Evolutionary conservation across 1,140 invertebrate species (phyloP), one percentile per base, ranked within the genome.

Genomic region (Monochamus saltuarius): DNA sequence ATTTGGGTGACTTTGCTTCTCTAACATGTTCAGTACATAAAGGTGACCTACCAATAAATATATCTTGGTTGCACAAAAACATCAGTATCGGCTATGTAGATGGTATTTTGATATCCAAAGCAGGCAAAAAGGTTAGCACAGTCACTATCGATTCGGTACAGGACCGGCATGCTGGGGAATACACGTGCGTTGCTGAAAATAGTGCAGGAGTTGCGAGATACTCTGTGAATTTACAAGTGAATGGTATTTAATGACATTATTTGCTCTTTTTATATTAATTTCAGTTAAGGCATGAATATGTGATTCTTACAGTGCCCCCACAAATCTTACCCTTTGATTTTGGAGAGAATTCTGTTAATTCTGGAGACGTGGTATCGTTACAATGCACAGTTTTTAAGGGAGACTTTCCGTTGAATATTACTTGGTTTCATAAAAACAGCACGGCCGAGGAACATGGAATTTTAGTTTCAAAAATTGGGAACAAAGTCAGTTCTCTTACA

Each of bases 121-220:
- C 49, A 13, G 78, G 78, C 37, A 56, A 58, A 61, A 35, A 71
- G 45, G 64, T 61, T 39, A 69, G 64, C 1, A 79, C 86, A 40
- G 75, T 90, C 60, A 87, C 84, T 64, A 88, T 90, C 71, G 82
- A 86, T 70, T 83, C 81, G 47, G 84, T 87, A 2, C 13, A 83
- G 68, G 84, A 84, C 37, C 76, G 80, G 62, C 85, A 89, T 75
- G 79, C 82, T 72, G 87, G 87, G 68, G 84, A 87, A 71, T 92
- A 91, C 75, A 89, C 87, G 36, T 91, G 89, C 71, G 81, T 83
- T 64, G 85, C 84, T 50, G 82, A 74, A 55, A 88, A 88, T 78
- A 73, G 76, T 42, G 89, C 87, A 34, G 86, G 87, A 45, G 81
- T 79, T 61, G 82, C 81, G 46, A 81, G 81, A 58, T 84, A 84